These are phyloP conservation scores for Lordiphosa clarofinis DNA, from an alignment of 1,140 invertebrate species.

Conservation along the genomic window DNA sequence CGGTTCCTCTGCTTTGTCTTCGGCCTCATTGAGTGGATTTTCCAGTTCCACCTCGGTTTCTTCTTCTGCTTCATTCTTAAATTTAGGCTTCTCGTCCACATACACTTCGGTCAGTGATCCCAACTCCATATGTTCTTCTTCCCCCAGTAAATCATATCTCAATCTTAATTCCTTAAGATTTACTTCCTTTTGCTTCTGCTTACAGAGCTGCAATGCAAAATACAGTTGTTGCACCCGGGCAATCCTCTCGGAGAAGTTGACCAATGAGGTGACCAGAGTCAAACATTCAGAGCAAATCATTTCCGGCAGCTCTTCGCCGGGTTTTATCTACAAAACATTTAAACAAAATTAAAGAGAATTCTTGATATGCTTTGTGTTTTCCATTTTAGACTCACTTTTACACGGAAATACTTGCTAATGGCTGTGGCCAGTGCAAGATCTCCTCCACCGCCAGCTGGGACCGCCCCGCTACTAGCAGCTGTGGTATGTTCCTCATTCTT, in stretches of 20 bases:
- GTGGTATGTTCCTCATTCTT: constrained; percentile 45
- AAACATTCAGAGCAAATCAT: constrained; percentile 64
- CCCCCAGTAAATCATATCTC: constrained; percentile 43
- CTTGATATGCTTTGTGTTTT: not conserved
- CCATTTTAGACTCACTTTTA: constrained; percentile 45
- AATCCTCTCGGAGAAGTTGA: constrained; percentile 64
- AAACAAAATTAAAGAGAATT: not conserved
- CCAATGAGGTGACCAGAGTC: constrained; percentile 52
- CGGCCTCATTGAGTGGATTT: constrained; percentile 47
- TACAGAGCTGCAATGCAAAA: constrained; percentile 36
- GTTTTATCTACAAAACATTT: constrained; percentile 34
- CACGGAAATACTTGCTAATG: constrained; percentile 68
- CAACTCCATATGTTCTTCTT: constrained; percentile 11
- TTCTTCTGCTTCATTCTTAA: constrained; percentile 14
- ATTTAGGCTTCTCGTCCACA: constrained; percentile 51
- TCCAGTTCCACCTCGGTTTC: constrained; percentile 36
- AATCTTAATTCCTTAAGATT: constrained; percentile 43
- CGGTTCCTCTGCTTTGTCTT: not conserved
- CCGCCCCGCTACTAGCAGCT: too few species aligned
- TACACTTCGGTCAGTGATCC: constrained; percentile 54
- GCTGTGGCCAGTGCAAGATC: constrained; percentile 53
- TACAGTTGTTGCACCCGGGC: constrained; percentile 62
- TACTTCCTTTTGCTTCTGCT: constrained; percentile 10
- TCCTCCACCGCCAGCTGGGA: not conserved
- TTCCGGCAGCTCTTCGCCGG: constrained; percentile 55